Percentiles rank a stretch among this genome's conserved stretches.
Conservation (phyloP, 2,113 vertebrate species). For the Tringa solitaria region DNA sequence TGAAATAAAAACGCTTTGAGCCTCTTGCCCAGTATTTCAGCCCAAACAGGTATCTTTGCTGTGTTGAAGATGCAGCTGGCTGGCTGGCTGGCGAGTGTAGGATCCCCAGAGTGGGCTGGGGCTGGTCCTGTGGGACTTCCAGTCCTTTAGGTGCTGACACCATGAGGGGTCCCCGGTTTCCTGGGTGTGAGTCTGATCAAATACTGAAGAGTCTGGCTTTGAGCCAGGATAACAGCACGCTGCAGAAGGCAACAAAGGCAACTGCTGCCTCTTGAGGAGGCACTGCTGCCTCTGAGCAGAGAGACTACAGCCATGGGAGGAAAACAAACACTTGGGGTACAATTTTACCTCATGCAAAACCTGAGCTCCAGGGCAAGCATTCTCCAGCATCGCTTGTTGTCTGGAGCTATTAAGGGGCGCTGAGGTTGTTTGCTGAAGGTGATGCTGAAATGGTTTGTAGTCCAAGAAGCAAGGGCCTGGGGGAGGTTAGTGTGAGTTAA, state of each 20-base stretch:
- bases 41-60: not conserved
- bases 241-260: not conserved
- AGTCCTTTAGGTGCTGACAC: too few relatives aligned
- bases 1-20: not conserved
- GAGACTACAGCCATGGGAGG: too few relatives aligned
- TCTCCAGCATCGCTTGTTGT: not conserved
- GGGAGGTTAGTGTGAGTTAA: not conserved
- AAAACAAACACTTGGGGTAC: not conserved
- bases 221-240: rapidly evolving
- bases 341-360: not conserved
- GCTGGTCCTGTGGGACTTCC: not conserved
- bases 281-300: not conserved
- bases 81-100: not conserved
- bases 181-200: not conserved
- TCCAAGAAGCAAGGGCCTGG: not conserved
- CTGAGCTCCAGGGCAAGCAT: not conserved
- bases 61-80: not conserved
- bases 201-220: not conserved
- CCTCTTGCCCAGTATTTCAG: not conserved
- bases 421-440: not conserved
- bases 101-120: not conserved
- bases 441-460: not conserved
- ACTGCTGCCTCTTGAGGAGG: not conserved
- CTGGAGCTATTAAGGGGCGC: not conserved
- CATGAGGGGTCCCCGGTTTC: too few relatives aligned